A percentile compares a stretch with the other conserved stretches of the same genome.
Evolutionary conservation across 2,113 vertebrate species (phyloP).

Genomic region (Erythrolamprus reginae): DNA sequence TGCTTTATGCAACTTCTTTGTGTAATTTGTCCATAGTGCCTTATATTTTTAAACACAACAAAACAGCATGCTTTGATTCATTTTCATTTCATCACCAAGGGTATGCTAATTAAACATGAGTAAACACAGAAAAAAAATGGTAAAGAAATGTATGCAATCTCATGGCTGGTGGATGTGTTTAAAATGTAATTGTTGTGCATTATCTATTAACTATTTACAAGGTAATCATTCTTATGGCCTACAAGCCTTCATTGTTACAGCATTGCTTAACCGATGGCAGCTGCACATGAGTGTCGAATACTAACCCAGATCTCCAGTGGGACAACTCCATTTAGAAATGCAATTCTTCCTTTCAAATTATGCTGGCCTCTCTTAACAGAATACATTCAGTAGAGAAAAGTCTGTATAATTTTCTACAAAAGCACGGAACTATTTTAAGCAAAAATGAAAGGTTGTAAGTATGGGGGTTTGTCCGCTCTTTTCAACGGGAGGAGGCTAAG

Average conservation of each 20-base stretch:
- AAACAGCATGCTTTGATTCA: neutral
- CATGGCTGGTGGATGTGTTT: neutral
- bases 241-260: neutral
- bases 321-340: neutral
- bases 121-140: neutral
- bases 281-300: neutral
- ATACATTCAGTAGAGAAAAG: neutral
- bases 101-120: neutral
- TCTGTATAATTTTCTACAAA: neutral
- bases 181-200: neutral
- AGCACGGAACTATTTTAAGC: neutral
- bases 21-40: neutral
- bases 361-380: constrained; percentile 1
- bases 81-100: neutral
- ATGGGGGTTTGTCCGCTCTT: neutral
- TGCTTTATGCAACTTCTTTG: neutral
- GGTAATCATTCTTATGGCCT: neutral
- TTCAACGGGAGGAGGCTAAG: neutral
- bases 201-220: neutral
- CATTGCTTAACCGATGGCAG: neutral
- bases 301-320: neutral
- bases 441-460: neutral
- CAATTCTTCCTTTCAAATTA: neutral
- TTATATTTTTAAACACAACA: neutral
- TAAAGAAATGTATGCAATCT: neutral